Conservation (phyloP, 2,888 invertebrate species). For the Pachymerium ferrugineum region DNA sequence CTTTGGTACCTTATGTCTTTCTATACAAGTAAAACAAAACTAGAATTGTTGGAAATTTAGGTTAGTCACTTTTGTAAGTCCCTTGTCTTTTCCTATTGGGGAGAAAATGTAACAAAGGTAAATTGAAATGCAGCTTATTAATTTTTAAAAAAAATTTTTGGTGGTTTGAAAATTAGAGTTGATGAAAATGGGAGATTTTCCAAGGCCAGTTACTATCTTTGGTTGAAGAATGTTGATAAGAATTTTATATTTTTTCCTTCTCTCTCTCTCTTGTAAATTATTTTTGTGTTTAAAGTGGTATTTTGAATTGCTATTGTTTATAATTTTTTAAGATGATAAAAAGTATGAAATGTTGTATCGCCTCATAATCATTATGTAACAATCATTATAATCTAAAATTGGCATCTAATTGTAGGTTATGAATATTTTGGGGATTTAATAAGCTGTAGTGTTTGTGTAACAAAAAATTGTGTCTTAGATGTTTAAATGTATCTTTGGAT, state of each 20-base stretch:
- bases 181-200: too few relatives aligned
- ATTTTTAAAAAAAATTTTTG: too few relatives aligned
- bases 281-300: slow-evolving; percentile 1
- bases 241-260: too few relatives aligned
- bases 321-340: not conserved
- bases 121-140: too few relatives aligned
- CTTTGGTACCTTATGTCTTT: not conserved
- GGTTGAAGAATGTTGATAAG: too few relatives aligned
- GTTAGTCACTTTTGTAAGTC: not conserved
- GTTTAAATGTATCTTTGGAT: not conserved
- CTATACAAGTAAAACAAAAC: not conserved
- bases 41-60: not conserved
- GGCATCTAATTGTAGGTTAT: not conserved
- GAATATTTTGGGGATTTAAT: not conserved
- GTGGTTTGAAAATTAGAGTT: too few relatives aligned
- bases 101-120: too few relatives aligned
- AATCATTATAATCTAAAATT: not conserved
- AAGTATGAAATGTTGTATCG: not conserved
- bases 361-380: not conserved
- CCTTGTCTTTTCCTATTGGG: not conserved
- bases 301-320: not conserved
- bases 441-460: not conserved
- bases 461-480: not conserved
- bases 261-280: too few relatives aligned
- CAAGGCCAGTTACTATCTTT: too few relatives aligned